Evolutionary conservation across 2,113 vertebrate species (phyloP), one percentile per base, ranked within the genome.

Genomic region (Brachyhypopomus gauderio): DNA sequence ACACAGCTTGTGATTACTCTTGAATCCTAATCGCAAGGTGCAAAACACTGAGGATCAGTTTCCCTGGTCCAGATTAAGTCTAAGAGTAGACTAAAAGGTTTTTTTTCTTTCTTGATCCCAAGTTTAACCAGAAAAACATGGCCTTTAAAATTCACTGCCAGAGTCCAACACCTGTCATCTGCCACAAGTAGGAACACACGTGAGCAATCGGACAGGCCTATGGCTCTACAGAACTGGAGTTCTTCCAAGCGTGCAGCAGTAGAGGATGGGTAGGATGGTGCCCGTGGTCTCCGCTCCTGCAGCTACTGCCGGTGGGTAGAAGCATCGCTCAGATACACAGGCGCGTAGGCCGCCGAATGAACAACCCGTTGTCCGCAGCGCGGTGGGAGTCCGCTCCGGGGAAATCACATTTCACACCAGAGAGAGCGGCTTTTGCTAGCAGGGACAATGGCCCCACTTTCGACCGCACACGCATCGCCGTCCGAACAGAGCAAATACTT

Each of bases 391-490:
- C 82, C 77, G 79, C 78, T 38, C 4, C 30, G 81, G 83, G 90
- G 89, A 92, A 92, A 88, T 89, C 84, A 83, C 86, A 92, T 90
- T 93, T 93, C 89, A 92, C 92, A 92, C 92, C 87, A 89, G 81
- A 72, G 75, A 64, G 71, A 84, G 77, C 87, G 79, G 77, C 71
- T 80, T 87, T 79, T 75, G 84, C 76, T 83, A 86, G 85, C 62
- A 75, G 83, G 55, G 83, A 93, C 90, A 92, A 92, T 88, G 71
- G 59, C 76, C 63, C 36, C 67, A 84, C 81, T 90, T 90, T 90
- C 86, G 70, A 58, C 79, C 77, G 84, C 75, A 82, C 85, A 75
- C 79, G 63, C 84, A 83, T 36, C 34, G 84, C 82, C 30, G 69
- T 88, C 87, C 86, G 86, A 87, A 85, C 83, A 85, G 81, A 78